These are phyloP conservation scores for Brachypalpus laphriformis DNA, from an alignment of 2,888 invertebrate species.

Conservation along the genomic window DNA sequence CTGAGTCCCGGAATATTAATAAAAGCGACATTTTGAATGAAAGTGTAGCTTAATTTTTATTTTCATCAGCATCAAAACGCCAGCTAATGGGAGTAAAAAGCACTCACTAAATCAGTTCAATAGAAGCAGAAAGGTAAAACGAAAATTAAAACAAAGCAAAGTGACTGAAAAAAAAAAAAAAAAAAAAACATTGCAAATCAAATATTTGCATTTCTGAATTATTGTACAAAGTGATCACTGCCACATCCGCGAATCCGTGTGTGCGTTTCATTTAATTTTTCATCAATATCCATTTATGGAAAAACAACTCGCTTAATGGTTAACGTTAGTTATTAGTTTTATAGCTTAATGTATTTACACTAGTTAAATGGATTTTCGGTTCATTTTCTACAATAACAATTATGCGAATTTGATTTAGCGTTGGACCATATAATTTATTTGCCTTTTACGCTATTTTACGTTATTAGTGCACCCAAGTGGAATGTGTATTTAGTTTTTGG, in stretches of 20 bases:
- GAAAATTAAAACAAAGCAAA: conserved; percentile 23
- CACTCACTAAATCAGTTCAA: conserved; percentile 46
- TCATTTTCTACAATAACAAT: conserved; percentile 26
- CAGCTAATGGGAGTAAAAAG: conserved; percentile 33
- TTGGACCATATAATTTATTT: conserved; percentile 30
- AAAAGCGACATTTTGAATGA: conserved; percentile 36
- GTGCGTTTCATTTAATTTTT: conserved; percentile 41
- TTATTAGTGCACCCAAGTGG: background rate
- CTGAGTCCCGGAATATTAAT: conserved; percentile 21
- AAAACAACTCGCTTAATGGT: conserved; percentile 60
- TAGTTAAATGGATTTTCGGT: conserved; percentile 35
- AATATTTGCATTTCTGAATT: conserved; percentile 59
- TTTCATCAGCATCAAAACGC: conserved; percentile 5
- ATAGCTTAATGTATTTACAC: conserved; percentile 56
- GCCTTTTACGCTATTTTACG: conserved; percentile 1
- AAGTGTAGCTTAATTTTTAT: conserved; percentile 35
- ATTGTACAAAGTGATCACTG: conserved; percentile 51
- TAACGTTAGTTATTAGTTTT: conserved; percentile 66
- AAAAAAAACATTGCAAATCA: conserved; percentile 51
- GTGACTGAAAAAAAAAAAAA: background rate
- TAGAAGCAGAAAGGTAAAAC: conserved; percentile 42
- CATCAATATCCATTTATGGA: conserved; percentile 48
- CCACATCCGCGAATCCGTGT: conserved; percentile 13
- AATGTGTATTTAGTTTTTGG: background rate
- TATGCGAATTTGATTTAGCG: conserved; percentile 21